Percentiles rank a stretch among this genome's conserved stretches.
Evolutionary conservation across 2,888 invertebrate genomes (phyloP).

Genomic region (Gari tellinella): DNA sequence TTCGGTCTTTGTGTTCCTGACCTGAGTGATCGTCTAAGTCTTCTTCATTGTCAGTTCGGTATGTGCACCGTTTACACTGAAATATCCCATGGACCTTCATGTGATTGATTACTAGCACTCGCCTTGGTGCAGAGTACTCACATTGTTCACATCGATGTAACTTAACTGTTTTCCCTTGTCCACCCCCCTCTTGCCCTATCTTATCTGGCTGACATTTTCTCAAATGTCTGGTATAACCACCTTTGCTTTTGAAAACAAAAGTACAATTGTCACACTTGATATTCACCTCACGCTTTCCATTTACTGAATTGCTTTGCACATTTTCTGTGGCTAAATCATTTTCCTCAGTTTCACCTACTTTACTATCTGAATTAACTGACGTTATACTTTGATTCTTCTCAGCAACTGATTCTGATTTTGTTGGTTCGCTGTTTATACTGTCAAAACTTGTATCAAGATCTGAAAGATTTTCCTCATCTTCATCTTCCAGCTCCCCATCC

Average conservation of each 20-base stretch:
- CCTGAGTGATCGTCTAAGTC: constrained; percentile 75
- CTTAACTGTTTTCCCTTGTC: constrained; percentile 35
- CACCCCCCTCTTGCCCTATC: constrained; percentile 39
- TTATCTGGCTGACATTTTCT: constrained; percentile 62
- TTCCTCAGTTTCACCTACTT: constrained; percentile 1
- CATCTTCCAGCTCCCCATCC: constrained; percentile 26
- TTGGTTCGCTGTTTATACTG: constrained; percentile 46
- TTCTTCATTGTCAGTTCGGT: constrained; percentile 71
- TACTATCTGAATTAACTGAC: background rate
- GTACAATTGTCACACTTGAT: constrained; percentile 64
- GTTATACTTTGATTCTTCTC: too few species aligned
- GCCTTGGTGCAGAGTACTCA: constrained; percentile 77
- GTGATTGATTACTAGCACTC: constrained; percentile 80
- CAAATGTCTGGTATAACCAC: constrained; percentile 68
- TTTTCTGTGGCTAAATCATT: background rate
- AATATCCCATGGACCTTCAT: constrained; percentile 79
- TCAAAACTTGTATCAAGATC: constrained; percentile 62
- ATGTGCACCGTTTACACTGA: constrained; percentile 79
- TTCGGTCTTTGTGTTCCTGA: constrained; percentile 77
- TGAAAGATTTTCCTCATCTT: constrained; percentile 49
- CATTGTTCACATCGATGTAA: constrained; percentile 73
- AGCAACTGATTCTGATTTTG: too few species aligned
- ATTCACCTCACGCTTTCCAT: constrained; percentile 23
- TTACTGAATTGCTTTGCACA: constrained; percentile 8
- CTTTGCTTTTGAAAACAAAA: constrained; percentile 64